phyloP scores from a whole-genome alignment of 1,140 invertebrate genomes.

The Ericerus pela region DNA sequence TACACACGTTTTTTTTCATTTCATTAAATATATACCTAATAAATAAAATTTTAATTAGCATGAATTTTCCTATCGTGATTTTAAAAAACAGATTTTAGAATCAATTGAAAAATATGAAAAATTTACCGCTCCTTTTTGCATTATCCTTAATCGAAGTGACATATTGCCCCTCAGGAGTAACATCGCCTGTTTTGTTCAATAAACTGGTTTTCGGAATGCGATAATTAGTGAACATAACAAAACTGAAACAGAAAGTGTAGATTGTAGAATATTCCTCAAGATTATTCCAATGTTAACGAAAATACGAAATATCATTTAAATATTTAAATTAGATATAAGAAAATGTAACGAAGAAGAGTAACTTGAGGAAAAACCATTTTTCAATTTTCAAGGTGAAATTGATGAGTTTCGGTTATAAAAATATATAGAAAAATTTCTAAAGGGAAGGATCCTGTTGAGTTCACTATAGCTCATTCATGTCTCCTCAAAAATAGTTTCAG shows the following conservation, averaged over 20 bases:
- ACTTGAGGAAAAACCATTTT: too few relatives aligned
- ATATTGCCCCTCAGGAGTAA: slow-evolving; percentile 69
- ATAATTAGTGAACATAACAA: slow-evolving; percentile 75
- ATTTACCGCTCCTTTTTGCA: slow-evolving; percentile 54
- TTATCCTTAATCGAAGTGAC: slow-evolving; percentile 50
- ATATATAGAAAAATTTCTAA: too few relatives aligned
- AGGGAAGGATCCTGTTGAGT: too few relatives aligned
- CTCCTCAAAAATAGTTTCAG: too few relatives aligned
- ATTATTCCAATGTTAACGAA: not conserved
- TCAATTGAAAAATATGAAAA: not conserved
- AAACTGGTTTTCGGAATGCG: slow-evolving; percentile 63
- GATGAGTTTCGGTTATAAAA: too few relatives aligned
- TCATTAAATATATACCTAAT: too few relatives aligned
- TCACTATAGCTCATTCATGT: too few relatives aligned
- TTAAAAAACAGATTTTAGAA: not conserved
- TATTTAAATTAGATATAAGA: not conserved
- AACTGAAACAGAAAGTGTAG: slow-evolving; percentile 37
- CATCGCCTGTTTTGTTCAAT: slow-evolving; percentile 74
- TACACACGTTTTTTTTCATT: too few relatives aligned
- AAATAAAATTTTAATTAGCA: too few relatives aligned
- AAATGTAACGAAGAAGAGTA: not conserved
- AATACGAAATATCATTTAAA: not conserved
- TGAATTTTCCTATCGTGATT: too few relatives aligned
- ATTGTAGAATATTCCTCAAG: not conserved
- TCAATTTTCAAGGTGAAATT: too few relatives aligned